Conservation (phyloP, 2,797 vertebrate species). For the Rhincodon typus region DNA sequence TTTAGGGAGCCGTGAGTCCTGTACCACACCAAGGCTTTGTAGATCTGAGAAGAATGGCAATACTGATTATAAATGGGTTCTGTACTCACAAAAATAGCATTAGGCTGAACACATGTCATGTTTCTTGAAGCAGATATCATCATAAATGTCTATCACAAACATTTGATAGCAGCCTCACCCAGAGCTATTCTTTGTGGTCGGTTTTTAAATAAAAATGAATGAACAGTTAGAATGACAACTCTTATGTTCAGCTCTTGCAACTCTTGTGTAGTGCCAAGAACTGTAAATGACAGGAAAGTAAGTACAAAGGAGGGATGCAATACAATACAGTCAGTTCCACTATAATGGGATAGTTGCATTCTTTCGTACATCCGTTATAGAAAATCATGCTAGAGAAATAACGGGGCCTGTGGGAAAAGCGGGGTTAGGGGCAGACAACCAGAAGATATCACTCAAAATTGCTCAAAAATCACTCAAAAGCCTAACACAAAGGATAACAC, state of each 20-base stretch:
- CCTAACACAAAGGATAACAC: no score
- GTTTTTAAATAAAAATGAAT: neutral
- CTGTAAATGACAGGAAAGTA: neutral
- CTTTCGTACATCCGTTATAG: no score
- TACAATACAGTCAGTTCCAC: neutral
- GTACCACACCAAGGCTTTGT: neutral
- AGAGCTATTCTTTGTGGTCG: neutral
- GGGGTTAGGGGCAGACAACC: no score
- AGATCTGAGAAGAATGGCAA: neutral
- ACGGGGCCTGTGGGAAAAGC: no score
- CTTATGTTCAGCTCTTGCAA: neutral
- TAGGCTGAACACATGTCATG: neutral
- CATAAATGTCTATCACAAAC: neutral
- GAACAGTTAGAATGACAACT: neutral
- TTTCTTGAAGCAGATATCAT: constrained; percentile 1
- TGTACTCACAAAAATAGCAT: neutral
- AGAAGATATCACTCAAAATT: no score
- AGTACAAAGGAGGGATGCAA: neutral
- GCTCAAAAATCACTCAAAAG: no score
- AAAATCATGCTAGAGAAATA: no score
- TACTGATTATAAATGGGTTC: neutral
- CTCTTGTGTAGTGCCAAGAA: neutral
- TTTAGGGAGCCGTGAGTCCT: neutral
- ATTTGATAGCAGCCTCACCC: neutral
- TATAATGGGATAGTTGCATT: no score